Percentiles rank a stretch among this genome's conserved stretches.
These are phyloP conservation scores for Danionella cerebrum DNA, from an alignment of 2,113 vertebrate genomes.

Conservation along the genomic window DNA sequence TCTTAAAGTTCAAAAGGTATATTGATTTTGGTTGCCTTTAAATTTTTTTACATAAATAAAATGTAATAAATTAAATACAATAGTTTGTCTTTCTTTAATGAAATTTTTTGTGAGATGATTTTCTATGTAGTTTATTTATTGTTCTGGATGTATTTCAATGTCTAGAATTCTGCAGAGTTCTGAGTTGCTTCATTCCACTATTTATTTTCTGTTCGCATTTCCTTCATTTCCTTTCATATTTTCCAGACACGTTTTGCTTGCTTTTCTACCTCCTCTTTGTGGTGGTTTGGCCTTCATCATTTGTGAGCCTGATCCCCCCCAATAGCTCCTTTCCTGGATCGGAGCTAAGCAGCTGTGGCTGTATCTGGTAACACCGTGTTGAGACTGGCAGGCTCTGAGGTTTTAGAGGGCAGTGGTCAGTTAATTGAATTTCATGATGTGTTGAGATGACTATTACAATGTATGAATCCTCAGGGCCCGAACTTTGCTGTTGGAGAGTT, in stretches of 20 bases:
- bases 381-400: constrained; percentile 25
- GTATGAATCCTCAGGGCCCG: constrained; percentile 39
- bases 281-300: neutral
- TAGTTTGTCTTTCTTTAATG: too few relatives aligned
- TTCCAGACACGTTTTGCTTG: neutral
- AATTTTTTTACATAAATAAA: too few relatives aligned
- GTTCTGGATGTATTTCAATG: too few relatives aligned
- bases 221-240: neutral
- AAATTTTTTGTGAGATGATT: too few relatives aligned
- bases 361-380: constrained; percentile 5
- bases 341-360: neutral
- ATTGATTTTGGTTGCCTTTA: too few relatives aligned
- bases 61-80: too few relatives aligned
- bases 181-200: too few relatives aligned
- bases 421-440: constrained; percentile 55
- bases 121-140: too few relatives aligned
- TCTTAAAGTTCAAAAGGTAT: too few relatives aligned
- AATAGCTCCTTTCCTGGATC: neutral
- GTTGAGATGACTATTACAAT: constrained; percentile 48
- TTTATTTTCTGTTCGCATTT: neutral
- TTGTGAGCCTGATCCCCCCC: neutral
- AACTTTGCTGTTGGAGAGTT: constrained; percentile 23
- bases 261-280: neutral
- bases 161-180: too few relatives aligned
- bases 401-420: constrained; percentile 28